Percentiles rank a stretch among this genome's conserved stretches.
Evolutionary conservation across 2,113 vertebrate species (phyloP).

Genomic region (Rhinichthys klamathensis): DNA sequence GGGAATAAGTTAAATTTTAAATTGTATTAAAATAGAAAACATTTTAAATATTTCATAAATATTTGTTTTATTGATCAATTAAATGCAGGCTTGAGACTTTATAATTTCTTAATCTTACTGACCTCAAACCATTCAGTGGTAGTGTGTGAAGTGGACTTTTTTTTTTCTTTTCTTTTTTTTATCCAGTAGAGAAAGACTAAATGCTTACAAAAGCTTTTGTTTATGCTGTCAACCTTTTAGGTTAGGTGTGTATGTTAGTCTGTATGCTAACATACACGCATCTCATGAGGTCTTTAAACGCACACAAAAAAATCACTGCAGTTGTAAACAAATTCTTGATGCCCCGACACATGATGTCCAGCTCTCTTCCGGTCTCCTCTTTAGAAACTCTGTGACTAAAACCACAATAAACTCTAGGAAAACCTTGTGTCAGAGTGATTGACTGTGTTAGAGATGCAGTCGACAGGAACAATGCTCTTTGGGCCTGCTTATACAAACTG

Average conservation of each 20-base stretch:
- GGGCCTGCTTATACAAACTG: constrained; percentile 42
- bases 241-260: neutral
- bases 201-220: no score
- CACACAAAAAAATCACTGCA: neutral
- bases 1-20: neutral
- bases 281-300: neutral
- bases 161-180: neutral
- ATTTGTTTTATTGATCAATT: no score
- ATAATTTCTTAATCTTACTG: no score
- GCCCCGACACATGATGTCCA: neutral
- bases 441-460: constrained; percentile 26
- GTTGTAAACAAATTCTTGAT: neutral
- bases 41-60: no score
- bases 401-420: constrained; percentile 26
- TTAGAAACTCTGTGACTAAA: neutral
- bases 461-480: constrained; percentile 41
- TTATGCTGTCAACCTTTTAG: neutral
- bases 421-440: constrained; percentile 30
- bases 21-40: neutral
- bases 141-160: neutral
- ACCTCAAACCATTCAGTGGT: no score
- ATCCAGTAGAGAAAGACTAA: neutral
- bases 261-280: neutral
- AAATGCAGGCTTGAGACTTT: no score
- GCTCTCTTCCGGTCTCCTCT: neutral